A percentile compares a stretch with the other conserved stretches of the same genome.
phyloP scores from a whole-genome alignment of 92 coral and sea anemone genomes.

The Heteractis magnifica region DNA sequence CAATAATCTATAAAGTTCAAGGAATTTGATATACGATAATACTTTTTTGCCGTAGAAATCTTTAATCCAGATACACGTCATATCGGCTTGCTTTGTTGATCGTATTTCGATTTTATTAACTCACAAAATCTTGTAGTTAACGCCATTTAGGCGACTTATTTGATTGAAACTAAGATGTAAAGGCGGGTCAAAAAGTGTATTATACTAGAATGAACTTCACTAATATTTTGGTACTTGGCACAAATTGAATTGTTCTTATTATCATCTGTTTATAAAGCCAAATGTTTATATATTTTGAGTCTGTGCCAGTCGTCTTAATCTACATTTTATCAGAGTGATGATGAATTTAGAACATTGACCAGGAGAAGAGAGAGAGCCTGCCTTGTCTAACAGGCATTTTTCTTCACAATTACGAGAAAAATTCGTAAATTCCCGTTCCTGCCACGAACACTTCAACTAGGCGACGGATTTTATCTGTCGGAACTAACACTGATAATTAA shows the following conservation, averaged over 20 bases:
- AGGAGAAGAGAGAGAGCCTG: not conserved
- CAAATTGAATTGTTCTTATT: not conserved
- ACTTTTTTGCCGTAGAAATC: conserved; percentile 9
- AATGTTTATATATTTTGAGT: not conserved
- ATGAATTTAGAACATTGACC: not conserved
- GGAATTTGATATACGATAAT: conserved; percentile 7
- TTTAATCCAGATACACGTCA: conserved; percentile 7
- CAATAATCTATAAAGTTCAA: not conserved
- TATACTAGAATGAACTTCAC: not conserved
- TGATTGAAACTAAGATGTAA: not conserved
- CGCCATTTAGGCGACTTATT: not conserved
- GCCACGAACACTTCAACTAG: conserved; percentile 1
- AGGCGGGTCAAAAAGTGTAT: not conserved
- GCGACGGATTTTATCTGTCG: conserved; percentile 3
- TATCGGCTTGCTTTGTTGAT: conserved; percentile 1
- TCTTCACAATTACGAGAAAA: not conserved
- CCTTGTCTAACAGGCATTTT: not conserved
- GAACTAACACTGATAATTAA: not conserved
- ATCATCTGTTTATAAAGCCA: not conserved
- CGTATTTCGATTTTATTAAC: conserved; percentile 2
- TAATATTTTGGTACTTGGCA: not conserved
- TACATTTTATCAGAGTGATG: not conserved
- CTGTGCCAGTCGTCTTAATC: not conserved
- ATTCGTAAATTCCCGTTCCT: not conserved
- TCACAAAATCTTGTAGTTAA: not conserved